Conservation (phyloP, 2,888 invertebrate genomes). For the Clivina fossor region DNA sequence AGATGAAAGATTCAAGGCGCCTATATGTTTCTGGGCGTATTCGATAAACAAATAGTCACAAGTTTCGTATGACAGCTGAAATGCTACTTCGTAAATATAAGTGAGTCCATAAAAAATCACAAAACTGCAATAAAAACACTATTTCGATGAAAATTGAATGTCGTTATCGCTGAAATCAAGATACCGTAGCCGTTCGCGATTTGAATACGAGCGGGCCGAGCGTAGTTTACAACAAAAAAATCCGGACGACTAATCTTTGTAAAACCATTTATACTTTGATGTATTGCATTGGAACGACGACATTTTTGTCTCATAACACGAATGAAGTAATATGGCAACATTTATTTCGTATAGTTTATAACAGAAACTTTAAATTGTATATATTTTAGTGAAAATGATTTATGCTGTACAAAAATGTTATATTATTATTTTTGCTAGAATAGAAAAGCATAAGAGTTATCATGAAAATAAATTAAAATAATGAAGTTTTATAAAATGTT, state of each 20-base stretch:
- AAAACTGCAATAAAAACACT: conserved; percentile 34
- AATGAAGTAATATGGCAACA: no score
- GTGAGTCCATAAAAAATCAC: conserved; percentile 27
- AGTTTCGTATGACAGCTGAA: neutral
- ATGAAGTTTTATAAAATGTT: no score
- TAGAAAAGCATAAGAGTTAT: no score
- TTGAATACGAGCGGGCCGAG: conserved; percentile 19
- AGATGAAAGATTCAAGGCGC: no score
- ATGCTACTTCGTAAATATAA: conserved; percentile 15
- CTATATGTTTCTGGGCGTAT: conserved; percentile 2
- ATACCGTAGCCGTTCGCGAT: conserved; percentile 14
- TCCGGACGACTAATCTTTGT: conserved; percentile 20
- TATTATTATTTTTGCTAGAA: no score
- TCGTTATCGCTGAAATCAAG: conserved; percentile 32
- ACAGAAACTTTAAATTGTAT: no score
- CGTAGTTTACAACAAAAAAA: neutral
- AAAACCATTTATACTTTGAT: conserved; percentile 24
- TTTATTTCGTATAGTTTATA: no score
- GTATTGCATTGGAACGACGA: conserved; percentile 2
- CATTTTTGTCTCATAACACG: neutral
- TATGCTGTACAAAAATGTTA: no score
- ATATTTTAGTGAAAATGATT: no score
- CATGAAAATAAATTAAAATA: no score
- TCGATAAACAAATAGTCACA: conserved; percentile 19
- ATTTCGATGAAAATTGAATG: conserved; percentile 33